Percentiles rank a stretch among this genome's conserved stretches.
Conservation (phyloP, 2,888 invertebrate species). For the Drosophila paramelanica region DNA sequence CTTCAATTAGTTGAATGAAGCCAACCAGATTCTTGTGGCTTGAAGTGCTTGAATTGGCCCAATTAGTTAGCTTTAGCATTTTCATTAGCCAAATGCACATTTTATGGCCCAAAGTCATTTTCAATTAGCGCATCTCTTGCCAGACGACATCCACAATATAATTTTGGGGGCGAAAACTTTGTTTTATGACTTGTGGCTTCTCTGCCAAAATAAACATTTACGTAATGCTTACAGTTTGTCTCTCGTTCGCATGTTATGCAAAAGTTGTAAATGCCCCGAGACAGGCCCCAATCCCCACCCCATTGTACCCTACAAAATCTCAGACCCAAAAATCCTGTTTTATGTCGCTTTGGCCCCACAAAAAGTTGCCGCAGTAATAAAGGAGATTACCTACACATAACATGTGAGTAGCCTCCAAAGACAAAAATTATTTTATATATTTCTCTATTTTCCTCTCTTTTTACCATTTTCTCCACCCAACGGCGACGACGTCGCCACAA, state of each 20-base stretch:
- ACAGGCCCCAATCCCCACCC: background rate
- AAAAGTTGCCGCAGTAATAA: conserved; percentile 80
- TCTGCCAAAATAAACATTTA: conserved; percentile 71
- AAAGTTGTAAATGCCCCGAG: conserved; percentile 66
- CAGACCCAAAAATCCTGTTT: conserved; percentile 66
- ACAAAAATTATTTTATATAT: conserved; percentile 56
- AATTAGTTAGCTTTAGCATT: conserved; percentile 44
- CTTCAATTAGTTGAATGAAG: conserved; percentile 34
- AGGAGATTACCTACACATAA: conserved; percentile 77
- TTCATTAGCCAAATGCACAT: conserved; percentile 49
- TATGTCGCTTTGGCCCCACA: conserved; percentile 57
- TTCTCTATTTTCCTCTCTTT: conserved; percentile 1
- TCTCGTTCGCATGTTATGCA: conserved; percentile 64
- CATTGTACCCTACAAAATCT: conserved; percentile 4
- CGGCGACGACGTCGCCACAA: conserved; percentile 40
- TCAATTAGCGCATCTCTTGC: conserved; percentile 64
- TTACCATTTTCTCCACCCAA: conserved; percentile 2
- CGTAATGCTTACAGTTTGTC: conserved; percentile 69
- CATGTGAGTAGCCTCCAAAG: conserved; percentile 61
- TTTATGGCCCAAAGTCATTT: conserved; percentile 51
- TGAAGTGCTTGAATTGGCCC: conserved; percentile 47
- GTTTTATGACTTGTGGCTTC: conserved; percentile 74
- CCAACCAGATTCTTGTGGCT: conserved; percentile 13
- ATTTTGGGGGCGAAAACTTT: conserved; percentile 68
- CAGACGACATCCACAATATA: conserved; percentile 55